Conservation (phyloP, 2,888 invertebrate species). For the Drosophila barbarae region DNA sequence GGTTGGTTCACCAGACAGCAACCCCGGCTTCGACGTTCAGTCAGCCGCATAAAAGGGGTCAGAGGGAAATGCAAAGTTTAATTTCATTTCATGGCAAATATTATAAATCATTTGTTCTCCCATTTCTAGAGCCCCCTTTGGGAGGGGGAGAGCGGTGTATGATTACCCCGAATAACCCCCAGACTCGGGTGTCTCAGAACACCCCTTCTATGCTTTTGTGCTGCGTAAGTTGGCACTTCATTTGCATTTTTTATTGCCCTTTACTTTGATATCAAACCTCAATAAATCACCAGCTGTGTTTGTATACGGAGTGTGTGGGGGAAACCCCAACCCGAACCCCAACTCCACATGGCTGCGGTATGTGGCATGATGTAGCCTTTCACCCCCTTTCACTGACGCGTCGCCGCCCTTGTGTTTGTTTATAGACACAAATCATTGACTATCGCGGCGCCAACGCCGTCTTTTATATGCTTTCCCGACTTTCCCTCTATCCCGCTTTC, state of each 20-base stretch:
- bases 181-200: conserved; percentile 31
- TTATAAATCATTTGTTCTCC: conserved; percentile 70
- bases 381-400: conserved; percentile 20
- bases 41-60: conserved; percentile 58
- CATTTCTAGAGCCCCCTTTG: conserved; percentile 37
- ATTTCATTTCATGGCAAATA: conserved; percentile 72
- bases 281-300: conserved; percentile 77
- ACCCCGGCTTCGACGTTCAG: conserved; percentile 15
- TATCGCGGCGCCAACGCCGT: conserved; percentile 64
- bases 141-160: conserved; percentile 26
- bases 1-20: conserved; percentile 27
- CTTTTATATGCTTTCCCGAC: conserved; percentile 12
- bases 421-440: conserved; percentile 73
- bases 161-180: conserved; percentile 53
- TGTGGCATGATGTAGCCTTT: conserved; percentile 33
- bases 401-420: conserved; percentile 42
- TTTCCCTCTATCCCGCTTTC: neutral
- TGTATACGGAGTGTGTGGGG: conserved; percentile 36
- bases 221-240: conserved; percentile 75
- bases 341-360: conserved; percentile 60
- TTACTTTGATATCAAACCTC: conserved; percentile 74
- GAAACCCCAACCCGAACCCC: conserved; percentile 5
- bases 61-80: conserved; percentile 66
- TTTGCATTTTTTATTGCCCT: conserved; percentile 77
- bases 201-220: conserved; percentile 50